phyloP scores from a whole-genome alignment of 1,140 invertebrate genomes.

The honey bee (Apis mellifera) region Amel_HAv3.1 CM009932.2:8112001-8112500 shows the following conservation, averaged over 20 bases:
- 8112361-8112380: conserved; percentile 54
- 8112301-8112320: conserved; percentile 62
- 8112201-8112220: conserved; percentile 10
- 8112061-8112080: too few relatives aligned
- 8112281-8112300: conserved; percentile 74
- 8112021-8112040: not conserved
- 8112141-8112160: not conserved
- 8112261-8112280: conserved; percentile 62
- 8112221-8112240: conserved; percentile 38
- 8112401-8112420: conserved; percentile 49
- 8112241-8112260: conserved; percentile 51
- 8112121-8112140: not conserved
- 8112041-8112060: too few relatives aligned
- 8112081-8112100: not conserved
- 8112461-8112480: conserved; percentile 29
- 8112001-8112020: not conserved
- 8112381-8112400: conserved; percentile 45
- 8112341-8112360: conserved; percentile 80
- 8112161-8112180: not conserved
- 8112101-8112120: not conserved
- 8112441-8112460: conserved; percentile 39
- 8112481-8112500: conserved; percentile 50
- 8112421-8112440: conserved; percentile 40
- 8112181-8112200: not conserved
- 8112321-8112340: conserved; percentile 74